Percentiles rank a stretch among this genome's conserved stretches.
Conservation (phyloP, 2,113 vertebrate genomes). For the Uria lomvia region DNA sequence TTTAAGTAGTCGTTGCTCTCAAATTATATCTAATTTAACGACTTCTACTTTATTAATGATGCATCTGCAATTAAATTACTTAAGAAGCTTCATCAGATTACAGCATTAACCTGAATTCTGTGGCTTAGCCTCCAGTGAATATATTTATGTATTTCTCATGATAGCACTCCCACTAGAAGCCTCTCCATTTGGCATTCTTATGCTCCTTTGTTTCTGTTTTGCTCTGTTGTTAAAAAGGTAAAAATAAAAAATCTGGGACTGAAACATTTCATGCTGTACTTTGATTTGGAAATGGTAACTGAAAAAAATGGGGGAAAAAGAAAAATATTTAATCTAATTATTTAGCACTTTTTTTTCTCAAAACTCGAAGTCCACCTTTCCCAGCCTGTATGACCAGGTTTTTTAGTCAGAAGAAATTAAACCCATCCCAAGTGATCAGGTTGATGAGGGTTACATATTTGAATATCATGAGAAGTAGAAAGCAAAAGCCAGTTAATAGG, state of each 20-base stretch:
- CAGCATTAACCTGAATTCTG: conserved; percentile 29
- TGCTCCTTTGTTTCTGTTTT: neutral
- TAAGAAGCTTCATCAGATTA: conserved; percentile 55
- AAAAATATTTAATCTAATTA: neutral
- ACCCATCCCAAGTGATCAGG: neutral
- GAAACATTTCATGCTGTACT: neutral
- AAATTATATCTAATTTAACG: conserved; percentile 27
- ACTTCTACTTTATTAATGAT: conserved; percentile 35
- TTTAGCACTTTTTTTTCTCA: neutral
- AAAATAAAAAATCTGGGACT: neutral
- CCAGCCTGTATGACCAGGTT: neutral
- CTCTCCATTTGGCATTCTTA: neutral
- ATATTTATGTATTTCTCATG: conserved; percentile 23
- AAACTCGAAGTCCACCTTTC: neutral
- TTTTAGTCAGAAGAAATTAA: neutral
- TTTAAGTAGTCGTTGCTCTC: conserved; percentile 6
- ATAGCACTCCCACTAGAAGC: neutral
- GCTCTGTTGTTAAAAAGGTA: neutral
- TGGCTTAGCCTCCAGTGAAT: conserved; percentile 35
- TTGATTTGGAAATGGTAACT: neutral
- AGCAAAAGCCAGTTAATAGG: neutral
- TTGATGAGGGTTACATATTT: neutral
- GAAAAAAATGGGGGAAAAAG: neutral
- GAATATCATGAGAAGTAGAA: neutral
- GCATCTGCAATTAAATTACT: conserved; percentile 64